phyloP scores from a whole-genome alignment of 1,140 invertebrate species.

The Trachelipus rathkii region DNA sequence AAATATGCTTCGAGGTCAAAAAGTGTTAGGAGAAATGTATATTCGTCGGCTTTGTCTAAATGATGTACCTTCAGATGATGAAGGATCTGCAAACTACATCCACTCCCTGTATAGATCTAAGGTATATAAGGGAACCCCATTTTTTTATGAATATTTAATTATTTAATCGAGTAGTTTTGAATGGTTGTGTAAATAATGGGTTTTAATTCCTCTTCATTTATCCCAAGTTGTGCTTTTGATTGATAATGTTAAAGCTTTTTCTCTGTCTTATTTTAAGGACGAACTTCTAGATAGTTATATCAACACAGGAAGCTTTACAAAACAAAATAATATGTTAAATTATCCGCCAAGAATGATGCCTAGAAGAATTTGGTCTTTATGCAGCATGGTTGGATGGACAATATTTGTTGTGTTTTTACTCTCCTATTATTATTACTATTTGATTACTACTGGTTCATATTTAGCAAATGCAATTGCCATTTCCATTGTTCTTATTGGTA shows the following conservation, averaged over 20 bases:
- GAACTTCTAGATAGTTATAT: conserved; percentile 73
- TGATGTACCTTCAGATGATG: conserved; percentile 72
- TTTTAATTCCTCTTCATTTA: conserved; percentile 46
- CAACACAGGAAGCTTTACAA: conserved; percentile 76
- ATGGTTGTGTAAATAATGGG: background rate
- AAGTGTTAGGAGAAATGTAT: conserved; percentile 69
- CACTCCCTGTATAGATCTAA: conserved; percentile 74
- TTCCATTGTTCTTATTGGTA: conserved; percentile 66
- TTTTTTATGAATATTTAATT: too few species aligned
- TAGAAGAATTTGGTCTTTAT: conserved; percentile 61
- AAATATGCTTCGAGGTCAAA: conserved; percentile 73
- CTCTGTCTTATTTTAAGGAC: conserved; percentile 56
- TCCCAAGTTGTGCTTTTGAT: too few species aligned
- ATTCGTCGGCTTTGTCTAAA: conserved; percentile 76
- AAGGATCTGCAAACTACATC: conserved; percentile 72
- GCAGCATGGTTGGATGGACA: conserved; percentile 69
- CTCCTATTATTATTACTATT: conserved; percentile 62
- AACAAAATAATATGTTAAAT: conserved; percentile 63
- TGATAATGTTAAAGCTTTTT: too few species aligned
- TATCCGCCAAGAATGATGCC: conserved; percentile 56
- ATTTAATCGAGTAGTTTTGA: too few species aligned
- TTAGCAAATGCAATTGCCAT: conserved; percentile 65
- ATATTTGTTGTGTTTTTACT: conserved; percentile 65
- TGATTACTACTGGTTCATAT: conserved; percentile 67
- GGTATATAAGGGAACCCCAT: conserved; percentile 53